Percentiles rank a stretch among this genome's conserved stretches.
phyloP scores from a whole-genome alignment of 2,113 vertebrate genomes.

The Lampris megalopsis region DNA sequence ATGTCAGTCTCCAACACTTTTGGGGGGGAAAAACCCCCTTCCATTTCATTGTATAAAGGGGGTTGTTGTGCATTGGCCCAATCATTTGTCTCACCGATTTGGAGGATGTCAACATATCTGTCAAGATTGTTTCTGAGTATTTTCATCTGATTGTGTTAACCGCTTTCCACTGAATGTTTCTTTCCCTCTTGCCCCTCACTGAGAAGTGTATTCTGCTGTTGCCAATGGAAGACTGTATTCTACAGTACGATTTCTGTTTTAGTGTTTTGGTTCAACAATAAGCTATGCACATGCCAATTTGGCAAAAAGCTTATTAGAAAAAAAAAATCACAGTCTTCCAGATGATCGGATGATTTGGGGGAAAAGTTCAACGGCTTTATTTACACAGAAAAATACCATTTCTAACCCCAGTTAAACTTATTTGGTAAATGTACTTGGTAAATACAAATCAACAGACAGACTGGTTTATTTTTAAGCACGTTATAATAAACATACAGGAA shows the following conservation, averaged over 20 bases:
- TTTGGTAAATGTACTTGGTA: not conserved
- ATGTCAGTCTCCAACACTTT: too few relatives aligned
- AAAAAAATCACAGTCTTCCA: slow-evolving; percentile 56
- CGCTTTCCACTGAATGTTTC: slow-evolving; percentile 33
- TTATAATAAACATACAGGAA: too few relatives aligned
- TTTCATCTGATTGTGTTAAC: not conserved
- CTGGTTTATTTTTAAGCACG: too few relatives aligned
- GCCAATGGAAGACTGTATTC: not conserved
- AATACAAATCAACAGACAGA: not conserved
- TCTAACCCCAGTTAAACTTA: not conserved
- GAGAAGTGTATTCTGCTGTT: not conserved
- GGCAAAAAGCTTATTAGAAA: not conserved
- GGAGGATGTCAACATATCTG: not conserved
- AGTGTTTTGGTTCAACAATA: slow-evolving; percentile 37
- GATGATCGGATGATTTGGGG: not conserved
- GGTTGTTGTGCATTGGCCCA: too few relatives aligned
- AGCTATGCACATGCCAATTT: slow-evolving; percentile 57
- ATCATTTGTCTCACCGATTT: not conserved
- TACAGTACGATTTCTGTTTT: not conserved
- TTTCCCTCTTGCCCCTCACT: not conserved
- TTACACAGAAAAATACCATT: not conserved
- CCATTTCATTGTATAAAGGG: too few relatives aligned
- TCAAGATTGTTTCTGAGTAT: slow-evolving; percentile 28
- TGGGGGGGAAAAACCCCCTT: not conserved
- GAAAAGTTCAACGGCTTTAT: not conserved